These are phyloP conservation scores for Sus cebifrons DNA, from an alignment of 2,797 vertebrate genomes.

Conservation along the genomic window DNA sequence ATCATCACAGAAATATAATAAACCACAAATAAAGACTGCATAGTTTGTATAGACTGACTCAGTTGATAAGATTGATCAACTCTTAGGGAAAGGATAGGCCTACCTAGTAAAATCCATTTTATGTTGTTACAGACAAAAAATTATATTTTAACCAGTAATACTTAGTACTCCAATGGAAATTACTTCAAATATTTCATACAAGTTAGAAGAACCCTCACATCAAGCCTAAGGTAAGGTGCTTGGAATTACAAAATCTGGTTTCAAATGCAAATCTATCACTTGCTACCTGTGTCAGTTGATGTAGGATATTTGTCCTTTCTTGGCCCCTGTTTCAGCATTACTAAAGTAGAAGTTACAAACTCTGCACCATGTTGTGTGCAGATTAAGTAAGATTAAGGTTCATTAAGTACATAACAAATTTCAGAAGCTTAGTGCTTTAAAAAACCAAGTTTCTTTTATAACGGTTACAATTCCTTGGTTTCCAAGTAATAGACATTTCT, in stretches of 20 bases:
- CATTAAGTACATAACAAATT: not conserved
- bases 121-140: not conserved
- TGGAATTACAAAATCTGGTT: not conserved
- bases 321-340: not conserved
- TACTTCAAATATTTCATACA: not conserved
- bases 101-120: not conserved
- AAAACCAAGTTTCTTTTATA: not conserved
- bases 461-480: not conserved
- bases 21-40: not conserved
- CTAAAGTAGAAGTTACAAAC: not conserved
- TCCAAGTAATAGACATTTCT: not conserved
- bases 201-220: not conserved
- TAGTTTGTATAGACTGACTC: not conserved
- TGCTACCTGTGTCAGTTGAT: not conserved
- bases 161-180: not conserved
- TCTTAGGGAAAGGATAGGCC: not conserved
- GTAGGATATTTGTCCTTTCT: not conserved
- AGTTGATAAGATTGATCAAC: not conserved
- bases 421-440: not conserved
- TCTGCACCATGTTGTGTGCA: not conserved
- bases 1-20: not conserved
- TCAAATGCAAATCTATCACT: not conserved
- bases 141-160: not conserved
- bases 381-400: not conserved
- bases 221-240: not conserved